Evolutionary conservation across 2,797 vertebrate species (phyloP).

Genomic region (Lagocephalus sceleratus): DNA sequence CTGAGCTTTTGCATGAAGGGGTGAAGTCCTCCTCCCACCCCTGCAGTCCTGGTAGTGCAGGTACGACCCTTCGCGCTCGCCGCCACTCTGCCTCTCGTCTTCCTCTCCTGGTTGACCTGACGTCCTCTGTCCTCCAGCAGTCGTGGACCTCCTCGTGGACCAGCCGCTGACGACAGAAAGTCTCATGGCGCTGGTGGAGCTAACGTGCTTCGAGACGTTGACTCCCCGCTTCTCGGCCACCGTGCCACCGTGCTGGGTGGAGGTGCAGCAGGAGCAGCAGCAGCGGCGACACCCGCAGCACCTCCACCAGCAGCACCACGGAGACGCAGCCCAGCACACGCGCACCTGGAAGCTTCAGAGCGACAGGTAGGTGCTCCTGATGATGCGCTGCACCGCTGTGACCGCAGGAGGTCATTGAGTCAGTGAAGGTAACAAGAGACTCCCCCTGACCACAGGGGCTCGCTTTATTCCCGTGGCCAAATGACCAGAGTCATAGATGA

Average conservation of each 20-base stretch:
- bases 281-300: conserved; percentile 96
- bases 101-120: not conserved
- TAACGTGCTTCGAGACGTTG: conserved; percentile 96
- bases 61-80: conserved; percentile 61
- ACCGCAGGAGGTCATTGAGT: no score
- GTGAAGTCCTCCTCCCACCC: conserved; percentile 91
- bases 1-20: conserved; percentile 90
- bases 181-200: conserved; percentile 93
- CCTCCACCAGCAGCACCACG: conserved; percentile 96
- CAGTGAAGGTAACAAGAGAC: no score
- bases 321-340: conserved; percentile 96
- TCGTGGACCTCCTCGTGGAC: conserved; percentile 95
- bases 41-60: conserved; percentile 95
- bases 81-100: not conserved
- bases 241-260: conserved; percentile 96
- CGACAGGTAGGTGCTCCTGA: conserved; percentile 77
- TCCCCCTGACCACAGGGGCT: no score
- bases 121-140: conserved; percentile 54
- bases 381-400: no score
- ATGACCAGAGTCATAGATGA: no score
- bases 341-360: conserved; percentile 97
- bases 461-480: no score
- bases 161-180: conserved; percentile 88
- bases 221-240: conserved; percentile 97
- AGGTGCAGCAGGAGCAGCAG: conserved; percentile 98